A percentile compares a stretch with the other conserved stretches of the same genome.
phyloP scores from a whole-genome alignment of 2,888 invertebrate genomes.

The Heliconius ethilla region DNA sequence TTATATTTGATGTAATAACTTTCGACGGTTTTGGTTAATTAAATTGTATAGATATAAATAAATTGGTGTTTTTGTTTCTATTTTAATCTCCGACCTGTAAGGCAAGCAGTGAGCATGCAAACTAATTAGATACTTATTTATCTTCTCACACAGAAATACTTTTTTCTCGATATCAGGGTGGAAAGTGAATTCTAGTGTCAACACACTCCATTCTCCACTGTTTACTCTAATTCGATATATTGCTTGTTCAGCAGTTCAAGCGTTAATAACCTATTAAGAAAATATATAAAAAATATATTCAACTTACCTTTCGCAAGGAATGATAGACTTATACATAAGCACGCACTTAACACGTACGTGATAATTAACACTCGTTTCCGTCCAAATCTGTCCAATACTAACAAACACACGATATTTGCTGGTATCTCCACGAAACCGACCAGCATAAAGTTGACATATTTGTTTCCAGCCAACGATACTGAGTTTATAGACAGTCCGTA shows the following conservation, averaged over 20 bases:
- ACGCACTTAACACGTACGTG: slow-evolving; percentile 84
- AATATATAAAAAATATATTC: slow-evolving; percentile 35
- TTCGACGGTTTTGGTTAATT: not conserved
- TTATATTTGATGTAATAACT: not conserved
- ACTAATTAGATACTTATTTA: not conserved
- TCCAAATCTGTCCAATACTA: slow-evolving; percentile 84
- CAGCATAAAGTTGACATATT: slow-evolving; percentile 88
- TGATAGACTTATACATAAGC: slow-evolving; percentile 83
- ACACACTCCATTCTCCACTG: no score
- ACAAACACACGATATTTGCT: slow-evolving; percentile 84
- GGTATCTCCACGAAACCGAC: slow-evolving; percentile 87
- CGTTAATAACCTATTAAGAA: not conserved
- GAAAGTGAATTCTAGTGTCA: no score
- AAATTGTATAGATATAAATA: not conserved
- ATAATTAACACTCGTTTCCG: slow-evolving; percentile 84
- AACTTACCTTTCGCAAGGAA: slow-evolving; percentile 81
- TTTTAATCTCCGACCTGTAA: not conserved
- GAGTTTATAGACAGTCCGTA: slow-evolving; percentile 91
- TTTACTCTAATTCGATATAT: no score
- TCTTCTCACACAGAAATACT: not conserved
- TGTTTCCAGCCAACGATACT: slow-evolving; percentile 87
- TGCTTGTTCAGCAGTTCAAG: not conserved
- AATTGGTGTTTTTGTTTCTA: not conserved
- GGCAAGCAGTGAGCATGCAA: not conserved
- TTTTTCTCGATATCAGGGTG: no score